Evolutionary conservation across 2,888 invertebrate genomes (phyloP).

Genomic region (Athalia circularis): DNA sequence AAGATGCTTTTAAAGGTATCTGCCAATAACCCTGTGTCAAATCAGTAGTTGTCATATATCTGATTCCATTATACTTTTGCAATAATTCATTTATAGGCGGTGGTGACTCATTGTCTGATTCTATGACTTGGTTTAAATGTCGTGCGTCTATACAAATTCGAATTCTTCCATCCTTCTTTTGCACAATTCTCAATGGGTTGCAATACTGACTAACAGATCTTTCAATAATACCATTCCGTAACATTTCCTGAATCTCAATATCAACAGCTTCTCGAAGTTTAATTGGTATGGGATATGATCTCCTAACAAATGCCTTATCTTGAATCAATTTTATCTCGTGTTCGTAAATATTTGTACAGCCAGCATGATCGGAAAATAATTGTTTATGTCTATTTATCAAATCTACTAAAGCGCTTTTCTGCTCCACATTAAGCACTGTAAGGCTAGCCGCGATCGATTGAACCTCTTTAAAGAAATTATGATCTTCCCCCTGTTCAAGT

Average conservation of each 20-base stretch:
- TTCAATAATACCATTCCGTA: conserved; percentile 58
- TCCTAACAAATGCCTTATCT: conserved; percentile 51
- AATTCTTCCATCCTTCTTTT: conserved; percentile 59
- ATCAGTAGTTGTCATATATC: conserved; percentile 51
- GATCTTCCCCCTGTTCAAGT: background rate
- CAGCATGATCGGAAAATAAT: conserved; percentile 54
- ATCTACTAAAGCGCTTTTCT: conserved; percentile 2
- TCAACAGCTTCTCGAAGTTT: conserved; percentile 55
- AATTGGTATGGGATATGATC: conserved; percentile 59
- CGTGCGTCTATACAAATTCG: conserved; percentile 62
- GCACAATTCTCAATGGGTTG: conserved; percentile 60
- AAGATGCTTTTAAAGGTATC: conserved; percentile 49
- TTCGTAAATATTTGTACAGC: conserved; percentile 52
- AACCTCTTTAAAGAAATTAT: conserved; percentile 33
- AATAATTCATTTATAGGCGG: conserved; percentile 51
- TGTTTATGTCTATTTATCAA: conserved; percentile 28
- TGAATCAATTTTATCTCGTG: conserved; percentile 57
- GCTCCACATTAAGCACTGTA: background rate
- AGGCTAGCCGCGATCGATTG: conserved; percentile 32
- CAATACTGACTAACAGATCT: conserved; percentile 57
- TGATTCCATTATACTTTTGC: conserved; percentile 47
- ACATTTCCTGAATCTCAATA: conserved; percentile 56
- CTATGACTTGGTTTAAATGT: conserved; percentile 57
- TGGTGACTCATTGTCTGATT: conserved; percentile 56
- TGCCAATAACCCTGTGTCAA: conserved; percentile 56